Evolutionary conservation across 1,140 invertebrate genomes (phyloP).

Genomic region (Vollenhovia emeryi): DNA sequence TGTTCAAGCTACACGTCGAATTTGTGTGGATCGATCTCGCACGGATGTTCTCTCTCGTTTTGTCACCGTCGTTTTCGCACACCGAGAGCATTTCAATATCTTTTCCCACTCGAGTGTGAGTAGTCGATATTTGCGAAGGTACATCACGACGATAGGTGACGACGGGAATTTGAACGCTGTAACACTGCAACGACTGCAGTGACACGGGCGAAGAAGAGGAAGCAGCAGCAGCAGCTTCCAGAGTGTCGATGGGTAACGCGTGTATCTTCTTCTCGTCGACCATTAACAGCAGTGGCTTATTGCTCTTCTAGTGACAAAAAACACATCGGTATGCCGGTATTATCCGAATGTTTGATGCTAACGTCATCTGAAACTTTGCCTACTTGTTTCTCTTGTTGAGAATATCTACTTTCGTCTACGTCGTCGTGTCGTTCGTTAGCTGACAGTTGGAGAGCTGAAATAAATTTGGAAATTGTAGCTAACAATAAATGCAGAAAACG

Average conservation of each 20-base stretch:
- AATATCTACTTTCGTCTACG: neutral
- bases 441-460: neutral
- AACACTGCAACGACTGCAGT: constrained; percentile 65
- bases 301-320: constrained; percentile 60
- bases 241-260: constrained; percentile 23
- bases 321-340: no score
- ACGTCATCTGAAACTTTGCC: neutral
- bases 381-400: constrained; percentile 21
- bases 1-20: neutral
- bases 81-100: neutral
- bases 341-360: no score
- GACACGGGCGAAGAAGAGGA: constrained; percentile 5
- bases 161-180: constrained; percentile 69
- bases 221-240: no score
- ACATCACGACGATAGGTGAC: constrained; percentile 68
- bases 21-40: neutral
- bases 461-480: neutral
- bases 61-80: neutral
- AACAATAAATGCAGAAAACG: no score
- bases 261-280: constrained; percentile 63
- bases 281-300: constrained; percentile 61
- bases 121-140: constrained; percentile 64
- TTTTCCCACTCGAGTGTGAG: neutral
- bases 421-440: neutral
- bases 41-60: neutral